A percentile compares a stretch with the other conserved stretches of the same genome.
Evolutionary conservation across 1,140 invertebrate species (phyloP).

Genomic region (Aphaenogaster ashmeadi): DNA sequence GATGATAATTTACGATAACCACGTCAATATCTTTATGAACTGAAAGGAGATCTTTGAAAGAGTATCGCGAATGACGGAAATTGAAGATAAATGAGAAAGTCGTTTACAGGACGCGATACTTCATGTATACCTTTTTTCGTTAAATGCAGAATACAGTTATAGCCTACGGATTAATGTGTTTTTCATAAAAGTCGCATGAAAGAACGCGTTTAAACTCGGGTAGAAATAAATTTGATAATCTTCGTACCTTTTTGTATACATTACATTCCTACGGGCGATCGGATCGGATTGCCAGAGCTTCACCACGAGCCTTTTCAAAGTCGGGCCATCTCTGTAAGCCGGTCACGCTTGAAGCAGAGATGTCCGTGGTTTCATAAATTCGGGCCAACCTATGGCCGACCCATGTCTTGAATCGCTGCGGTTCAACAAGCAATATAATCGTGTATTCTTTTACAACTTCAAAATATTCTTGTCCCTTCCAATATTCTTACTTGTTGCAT

Average conservation of each 20-base stretch:
- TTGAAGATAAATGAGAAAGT: not conserved
- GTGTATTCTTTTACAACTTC: not conserved
- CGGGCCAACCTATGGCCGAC: conserved; percentile 2
- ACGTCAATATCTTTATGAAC: not conserved
- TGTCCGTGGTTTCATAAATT: conserved; percentile 48
- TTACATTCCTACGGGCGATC: conserved; percentile 3
- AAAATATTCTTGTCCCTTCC: not conserved
- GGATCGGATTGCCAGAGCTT: not conserved
- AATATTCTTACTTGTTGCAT: not conserved
- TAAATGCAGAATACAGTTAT: not conserved
- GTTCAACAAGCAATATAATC: conserved; percentile 32
- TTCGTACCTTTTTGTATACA: not conserved
- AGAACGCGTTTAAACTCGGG: not conserved
- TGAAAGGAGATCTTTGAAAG: not conserved
- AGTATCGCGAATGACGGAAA: conserved; percentile 16
- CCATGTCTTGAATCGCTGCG: conserved; percentile 42
- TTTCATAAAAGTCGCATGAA: not conserved
- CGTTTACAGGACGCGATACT: not conserved
- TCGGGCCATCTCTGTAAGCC: conserved; percentile 23
- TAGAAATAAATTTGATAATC: not conserved
- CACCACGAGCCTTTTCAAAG: conserved; percentile 9
- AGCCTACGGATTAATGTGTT: not conserved
- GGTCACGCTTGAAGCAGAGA: conserved; percentile 62
- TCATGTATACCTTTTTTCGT: not conserved
- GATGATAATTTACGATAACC: conserved; percentile 20